phyloP scores from a whole-genome alignment of 2,113 vertebrate genomes.

The Nannobrachium achirus region DNA sequence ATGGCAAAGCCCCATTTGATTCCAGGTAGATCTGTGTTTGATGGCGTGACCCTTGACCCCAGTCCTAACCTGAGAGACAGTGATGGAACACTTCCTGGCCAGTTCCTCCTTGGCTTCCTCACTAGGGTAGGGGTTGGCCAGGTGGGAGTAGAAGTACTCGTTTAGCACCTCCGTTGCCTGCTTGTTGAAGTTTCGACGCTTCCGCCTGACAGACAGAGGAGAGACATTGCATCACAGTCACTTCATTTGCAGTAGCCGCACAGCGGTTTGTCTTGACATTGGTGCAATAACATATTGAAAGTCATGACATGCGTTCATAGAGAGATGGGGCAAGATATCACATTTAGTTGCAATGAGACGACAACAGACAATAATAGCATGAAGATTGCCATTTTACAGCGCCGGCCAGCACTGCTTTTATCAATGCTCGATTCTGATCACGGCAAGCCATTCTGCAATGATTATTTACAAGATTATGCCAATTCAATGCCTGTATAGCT shows the following conservation, averaged over 20 bases:
- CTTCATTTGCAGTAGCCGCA: neutral
- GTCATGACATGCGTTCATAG: neutral
- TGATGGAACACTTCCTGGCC: conserved; percentile 94
- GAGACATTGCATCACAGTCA: neutral
- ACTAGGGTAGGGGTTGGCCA: conserved; percentile 96
- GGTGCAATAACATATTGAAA: no score
- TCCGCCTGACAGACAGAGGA: conserved; percentile 29
- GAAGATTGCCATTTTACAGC: no score
- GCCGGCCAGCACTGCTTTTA: no score
- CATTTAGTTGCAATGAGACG: no score
- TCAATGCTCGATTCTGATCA: no score
- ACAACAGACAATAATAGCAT: no score
- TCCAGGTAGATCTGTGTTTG: neutral
- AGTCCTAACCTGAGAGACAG: conserved; percentile 81
- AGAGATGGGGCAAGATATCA: no score
- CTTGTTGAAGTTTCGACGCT: conserved; percentile 90
- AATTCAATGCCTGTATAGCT: no score
- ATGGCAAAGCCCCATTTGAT: neutral
- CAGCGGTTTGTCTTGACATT: no score
- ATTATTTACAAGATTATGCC: no score
- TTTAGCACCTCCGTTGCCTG: conserved; percentile 95
- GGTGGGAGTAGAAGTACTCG: conserved; percentile 96
- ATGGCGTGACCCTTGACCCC: neutral
- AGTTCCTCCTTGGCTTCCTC: conserved; percentile 97
- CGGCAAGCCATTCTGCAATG: no score